Evolutionary conservation across 2,797 vertebrate genomes (phyloP), one percentile per base, ranked within the genome.

Genomic region (Enteromius treurensis): DNA sequence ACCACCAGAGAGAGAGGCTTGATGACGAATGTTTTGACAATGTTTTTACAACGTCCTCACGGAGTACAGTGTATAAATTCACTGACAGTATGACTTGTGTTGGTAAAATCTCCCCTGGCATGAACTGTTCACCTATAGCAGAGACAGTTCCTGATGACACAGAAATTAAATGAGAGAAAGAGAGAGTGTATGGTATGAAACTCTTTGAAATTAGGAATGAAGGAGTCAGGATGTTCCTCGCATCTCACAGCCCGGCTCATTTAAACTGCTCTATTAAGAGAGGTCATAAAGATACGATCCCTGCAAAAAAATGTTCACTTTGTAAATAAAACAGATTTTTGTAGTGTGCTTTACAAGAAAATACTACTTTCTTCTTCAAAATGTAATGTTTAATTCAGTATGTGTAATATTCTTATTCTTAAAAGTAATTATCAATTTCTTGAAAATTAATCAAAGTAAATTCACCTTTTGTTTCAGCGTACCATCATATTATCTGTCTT

Each of bases 21-120:
- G 82, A 82, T 81, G 79, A 84, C 77, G 37, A 73, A 76, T 79
- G 74, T 84, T 84, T 84, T 85, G 81, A 88, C 79, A 47, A 67
- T 80, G 81, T 77, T 86, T 85, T 83, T 86, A 83, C 80, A 86
- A 64, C n/a, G 78, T 84, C 79, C 80, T 87, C 85, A 85, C 76
- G 84, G 78, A 88, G 79, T 60, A 10, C 65, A 62, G 71, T n/a
- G 70, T 81, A 80, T 84, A 87, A 85, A 85, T 79, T 84, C 45
- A 74, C 77, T 82, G 84, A 45, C 67, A 23, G 47, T 47, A 79
- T 83, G 74, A 78, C 74, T 64, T 80, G 78, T 75, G 85, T 80
- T 85, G 64, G 80, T 86, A 78, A 71, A 81, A 40, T 87, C 80
- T 86, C 53, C 26, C 51, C 23, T 23, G 81, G 58, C 19, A 3